Conservation (phyloP, 2,797 vertebrate species). For the Hafferia zeledoni region DNA sequence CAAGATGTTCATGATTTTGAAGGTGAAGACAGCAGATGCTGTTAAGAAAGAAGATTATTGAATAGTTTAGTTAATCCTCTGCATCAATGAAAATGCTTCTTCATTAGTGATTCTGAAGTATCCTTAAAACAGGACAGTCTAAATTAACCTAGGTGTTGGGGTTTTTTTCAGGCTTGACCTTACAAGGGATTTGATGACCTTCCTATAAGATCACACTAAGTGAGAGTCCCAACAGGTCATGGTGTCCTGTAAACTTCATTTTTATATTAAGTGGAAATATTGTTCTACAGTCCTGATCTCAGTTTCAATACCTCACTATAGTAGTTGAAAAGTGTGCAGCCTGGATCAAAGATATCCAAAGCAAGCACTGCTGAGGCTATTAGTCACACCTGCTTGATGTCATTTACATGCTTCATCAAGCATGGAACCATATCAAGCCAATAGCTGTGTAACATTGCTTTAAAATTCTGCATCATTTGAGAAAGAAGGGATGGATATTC, state of each 20-base stretch:
- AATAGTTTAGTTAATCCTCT: not conserved
- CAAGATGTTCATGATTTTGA: not conserved
- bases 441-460: not conserved
- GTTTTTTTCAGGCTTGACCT: not conserved
- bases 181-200: not conserved
- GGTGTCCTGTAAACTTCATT: not conserved
- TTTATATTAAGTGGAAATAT: not conserved
- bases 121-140: not conserved
- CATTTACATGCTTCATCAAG: constrained; percentile 27
- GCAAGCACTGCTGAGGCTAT: not conserved
- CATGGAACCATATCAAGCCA: not conserved
- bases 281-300: not conserved
- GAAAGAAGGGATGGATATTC: not conserved
- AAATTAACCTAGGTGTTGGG: not conserved
- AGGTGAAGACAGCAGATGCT: not conserved
- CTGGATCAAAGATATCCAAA: not conserved
- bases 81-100: not conserved
- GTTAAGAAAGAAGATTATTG: not conserved
- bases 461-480: not conserved
- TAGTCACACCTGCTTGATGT: constrained; percentile 2
- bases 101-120: not conserved
- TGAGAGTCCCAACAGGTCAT: not conserved
- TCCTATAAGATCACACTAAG: not conserved
- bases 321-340: not conserved
- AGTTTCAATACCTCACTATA: not conserved